These are phyloP conservation scores for Caenorhabditis brenneri DNA, from an alignment of 1,140 invertebrate genomes.

Conservation along the genomic window DNA sequence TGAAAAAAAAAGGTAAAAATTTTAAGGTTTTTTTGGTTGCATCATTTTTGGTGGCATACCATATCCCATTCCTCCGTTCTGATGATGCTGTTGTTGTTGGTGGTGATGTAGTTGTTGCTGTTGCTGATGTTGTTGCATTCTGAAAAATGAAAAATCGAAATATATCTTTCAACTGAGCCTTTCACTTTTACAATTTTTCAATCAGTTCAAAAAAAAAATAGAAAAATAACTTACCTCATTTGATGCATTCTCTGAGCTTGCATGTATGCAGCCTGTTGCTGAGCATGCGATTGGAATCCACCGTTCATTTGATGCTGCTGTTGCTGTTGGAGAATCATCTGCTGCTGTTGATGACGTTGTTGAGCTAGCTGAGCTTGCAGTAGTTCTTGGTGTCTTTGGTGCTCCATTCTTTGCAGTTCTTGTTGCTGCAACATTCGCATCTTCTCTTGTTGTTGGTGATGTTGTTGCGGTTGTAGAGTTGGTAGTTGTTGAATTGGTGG, in stretches of 20 bases:
- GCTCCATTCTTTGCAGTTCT: neutral
- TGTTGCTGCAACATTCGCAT: neutral
- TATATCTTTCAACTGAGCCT: too few species aligned
- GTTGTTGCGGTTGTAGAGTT: neutral
- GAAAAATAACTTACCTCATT: neutral
- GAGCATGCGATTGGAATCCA: too few species aligned
- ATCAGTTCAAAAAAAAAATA: neutral
- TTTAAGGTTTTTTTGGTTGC: neutral
- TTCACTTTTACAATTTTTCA: too few species aligned
- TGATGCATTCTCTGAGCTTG: neutral
- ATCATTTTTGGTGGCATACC: conserved; percentile 14
- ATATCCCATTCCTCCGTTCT: neutral
- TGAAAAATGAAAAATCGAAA: neutral
- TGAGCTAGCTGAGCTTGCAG: neutral
- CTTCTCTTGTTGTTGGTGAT: neutral
- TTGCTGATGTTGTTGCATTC: too few species aligned
- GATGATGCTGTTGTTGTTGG: neutral
- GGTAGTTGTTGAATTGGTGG: too few species aligned
- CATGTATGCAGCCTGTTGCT: conserved; percentile 3
- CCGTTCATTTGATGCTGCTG: too few species aligned
- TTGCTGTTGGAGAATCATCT: too few species aligned
- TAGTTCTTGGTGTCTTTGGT: neutral
- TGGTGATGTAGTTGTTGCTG: neutral
- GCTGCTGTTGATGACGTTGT: too few species aligned
- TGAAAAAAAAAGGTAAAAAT: conserved; percentile 17